Evolutionary conservation across 2,113 vertebrate genomes (phyloP), one percentile per base, ranked within the genome.

Genomic region (Notothenia coriiceps): DNA sequence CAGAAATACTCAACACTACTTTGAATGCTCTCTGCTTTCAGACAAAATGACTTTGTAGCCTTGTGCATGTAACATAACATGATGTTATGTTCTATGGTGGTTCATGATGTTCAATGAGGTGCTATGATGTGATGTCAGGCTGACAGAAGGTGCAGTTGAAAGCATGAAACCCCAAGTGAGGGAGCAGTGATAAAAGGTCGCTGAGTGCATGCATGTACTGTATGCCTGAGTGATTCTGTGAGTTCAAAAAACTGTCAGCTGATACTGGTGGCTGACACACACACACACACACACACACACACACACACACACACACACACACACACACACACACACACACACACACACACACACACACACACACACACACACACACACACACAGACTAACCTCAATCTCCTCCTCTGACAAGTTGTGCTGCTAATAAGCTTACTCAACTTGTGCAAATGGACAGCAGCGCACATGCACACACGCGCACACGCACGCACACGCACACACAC

Each of bases 381-480:
- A 72, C n/a, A 93, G 85, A 84, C 87, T 91, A 91, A 92, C 91
- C 93, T 88, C 90, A 91, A 89, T 93, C 91, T 90, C 86, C 80
- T 86, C 80, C 72, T 89, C 78, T 86, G 68, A 86, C 66, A 82
- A 89, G 52, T 72, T 85, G 74, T 74, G 73, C 75, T 75, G 65
- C 81, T 93, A 91, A 94, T 93, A 90, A 81, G 89, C 84, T 94
- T 94, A 92, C 25, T 70, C 82, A 89, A 88, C 76, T 71, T 65
- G 61, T 91, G 78, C 85, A 89, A 82, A 83, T 84, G 89, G 80
- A 88, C 56, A 77, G 67, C 61, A 67, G 46, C 9, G n/a, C n/a
- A n/a, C n/a, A n/a, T n/a, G n/a, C n/a, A n/a, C 15, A 49, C 64
- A 49, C 57, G 20, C 57, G 46, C 22, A 25, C 49, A 56, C 25